These are phyloP conservation scores for Ypsolopha sequella DNA, from an alignment of 2,888 invertebrate genomes.

Conservation along the genomic window DNA sequence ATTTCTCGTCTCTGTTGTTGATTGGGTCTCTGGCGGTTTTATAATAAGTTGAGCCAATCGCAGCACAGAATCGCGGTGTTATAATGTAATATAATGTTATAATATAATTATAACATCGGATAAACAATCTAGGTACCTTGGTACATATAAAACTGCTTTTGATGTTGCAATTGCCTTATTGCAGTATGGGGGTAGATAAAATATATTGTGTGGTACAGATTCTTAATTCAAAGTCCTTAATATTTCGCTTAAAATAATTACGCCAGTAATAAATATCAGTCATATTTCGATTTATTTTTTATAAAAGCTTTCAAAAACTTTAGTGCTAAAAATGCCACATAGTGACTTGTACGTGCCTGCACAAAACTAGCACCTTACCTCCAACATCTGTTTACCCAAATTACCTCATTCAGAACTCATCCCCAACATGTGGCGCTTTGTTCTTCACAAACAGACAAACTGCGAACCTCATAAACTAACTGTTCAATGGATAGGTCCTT, in stretches of 20 bases:
- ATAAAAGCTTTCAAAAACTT: background rate
- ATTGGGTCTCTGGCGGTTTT: no score
- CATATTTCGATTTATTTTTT: background rate
- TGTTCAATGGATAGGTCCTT: constrained; percentile 9
- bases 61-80: no score
- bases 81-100: no score
- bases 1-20: no score
- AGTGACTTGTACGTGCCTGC: background rate
- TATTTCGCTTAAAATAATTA: background rate
- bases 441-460: constrained; percentile 28
- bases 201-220: no score
- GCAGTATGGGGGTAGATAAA: no score
- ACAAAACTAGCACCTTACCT: constrained; percentile 9
- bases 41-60: no score
- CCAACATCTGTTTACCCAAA: constrained; percentile 38
- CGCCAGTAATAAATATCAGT: no score
- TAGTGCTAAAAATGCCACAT: constrained; percentile 1
- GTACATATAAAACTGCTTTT: no score
- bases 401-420: constrained; percentile 17
- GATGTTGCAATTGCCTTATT: no score
- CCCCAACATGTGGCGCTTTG: constrained; percentile 51
- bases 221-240: background rate
- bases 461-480: constrained; percentile 25
- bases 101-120: no score
- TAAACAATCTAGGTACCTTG: no score